Evolutionary conservation across 1,140 invertebrate genomes (phyloP).

Genomic region (Doryteuthis pealeii): DNA sequence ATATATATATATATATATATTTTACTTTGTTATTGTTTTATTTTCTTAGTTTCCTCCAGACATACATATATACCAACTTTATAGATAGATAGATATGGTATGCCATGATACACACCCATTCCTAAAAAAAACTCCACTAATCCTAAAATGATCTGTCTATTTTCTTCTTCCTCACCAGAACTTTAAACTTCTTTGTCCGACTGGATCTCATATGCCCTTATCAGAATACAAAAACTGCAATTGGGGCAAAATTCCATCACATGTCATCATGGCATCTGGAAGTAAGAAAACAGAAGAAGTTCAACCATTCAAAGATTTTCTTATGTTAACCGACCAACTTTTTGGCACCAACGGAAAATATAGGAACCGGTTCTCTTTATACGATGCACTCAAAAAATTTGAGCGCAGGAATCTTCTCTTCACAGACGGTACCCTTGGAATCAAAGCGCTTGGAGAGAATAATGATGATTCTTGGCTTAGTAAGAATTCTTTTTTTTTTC

Average conservation of each 20-base stretch:
- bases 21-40: too few species aligned
- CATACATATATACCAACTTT: too few species aligned
- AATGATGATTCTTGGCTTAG: conserved; percentile 57
- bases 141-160: neutral
- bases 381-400: conserved; percentile 35
- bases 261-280: conserved; percentile 69
- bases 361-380: conserved; percentile 34
- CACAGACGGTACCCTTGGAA: conserved; percentile 49
- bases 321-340: conserved; percentile 32
- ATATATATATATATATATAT: too few species aligned
- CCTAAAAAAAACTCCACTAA: too few species aligned
- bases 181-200: conserved; percentile 85
- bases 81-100: too few species aligned
- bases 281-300: conserved; percentile 28
- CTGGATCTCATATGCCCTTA: conserved; percentile 64
- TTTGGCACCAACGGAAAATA: conserved; percentile 37
- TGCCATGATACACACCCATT: too few species aligned
- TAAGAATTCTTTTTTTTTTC: conserved; percentile 33
- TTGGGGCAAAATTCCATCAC: conserved; percentile 75
- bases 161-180: conserved; percentile 50
- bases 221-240: conserved; percentile 56
- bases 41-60: too few species aligned
- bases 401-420: conserved; percentile 52
- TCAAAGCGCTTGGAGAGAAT: conserved; percentile 47
- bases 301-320: conserved; percentile 43